These are phyloP conservation scores for Setophaga petechia DNA, from an alignment of 2,113 vertebrate species.

Conservation along the genomic window DNA sequence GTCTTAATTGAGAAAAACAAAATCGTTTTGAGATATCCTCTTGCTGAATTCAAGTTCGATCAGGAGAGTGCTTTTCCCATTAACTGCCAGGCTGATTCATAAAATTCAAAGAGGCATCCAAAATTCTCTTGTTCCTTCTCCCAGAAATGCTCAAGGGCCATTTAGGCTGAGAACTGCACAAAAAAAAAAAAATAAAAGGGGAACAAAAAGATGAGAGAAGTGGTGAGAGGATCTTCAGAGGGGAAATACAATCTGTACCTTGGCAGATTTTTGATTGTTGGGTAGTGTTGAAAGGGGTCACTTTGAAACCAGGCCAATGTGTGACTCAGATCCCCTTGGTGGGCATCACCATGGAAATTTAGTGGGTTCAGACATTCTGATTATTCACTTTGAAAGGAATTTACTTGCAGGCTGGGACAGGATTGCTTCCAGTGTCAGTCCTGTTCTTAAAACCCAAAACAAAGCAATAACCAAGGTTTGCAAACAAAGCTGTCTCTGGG, in stretches of 20 bases:
- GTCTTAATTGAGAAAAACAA: not conserved
- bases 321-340: accelerated
- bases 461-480: not conserved
- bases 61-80: not conserved
- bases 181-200: not conserved
- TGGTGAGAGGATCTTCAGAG: not conserved
- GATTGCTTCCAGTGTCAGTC: not conserved
- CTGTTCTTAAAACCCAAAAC: not conserved
- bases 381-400: not conserved
- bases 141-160: not conserved
- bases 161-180: not conserved
- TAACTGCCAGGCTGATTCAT: not conserved
- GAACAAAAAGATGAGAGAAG: not conserved
- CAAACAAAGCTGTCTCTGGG: not conserved
- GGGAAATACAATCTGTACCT: not conserved
- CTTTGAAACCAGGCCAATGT: not conserved
- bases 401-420: not conserved
- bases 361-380: not conserved
- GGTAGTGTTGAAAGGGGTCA: not conserved
- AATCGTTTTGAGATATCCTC: not conserved
- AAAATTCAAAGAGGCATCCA: not conserved
- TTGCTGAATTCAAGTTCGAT: not conserved
- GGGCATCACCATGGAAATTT: not conserved
- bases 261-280: not conserved
- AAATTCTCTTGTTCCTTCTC: not conserved